Conservation (phyloP, 2,888 invertebrate genomes). For the Drosophila infuscata region DNA sequence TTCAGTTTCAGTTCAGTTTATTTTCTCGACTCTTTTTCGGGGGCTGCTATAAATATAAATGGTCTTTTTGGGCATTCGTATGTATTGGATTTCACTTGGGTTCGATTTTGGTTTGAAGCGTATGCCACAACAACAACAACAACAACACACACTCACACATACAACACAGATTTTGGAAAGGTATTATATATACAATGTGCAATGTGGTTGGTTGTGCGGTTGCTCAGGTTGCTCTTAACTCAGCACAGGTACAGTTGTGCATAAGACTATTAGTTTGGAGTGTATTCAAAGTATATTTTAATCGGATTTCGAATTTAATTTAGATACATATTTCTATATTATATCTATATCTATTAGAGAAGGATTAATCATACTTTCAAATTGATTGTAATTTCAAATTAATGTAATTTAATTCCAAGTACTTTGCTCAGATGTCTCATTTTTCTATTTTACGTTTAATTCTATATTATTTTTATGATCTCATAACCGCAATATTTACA, state of each 20-base stretch:
- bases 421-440: not conserved
- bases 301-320: not conserved
- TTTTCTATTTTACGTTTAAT: not conserved
- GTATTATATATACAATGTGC: slow-evolving; percentile 34
- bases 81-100: slow-evolving; percentile 70
- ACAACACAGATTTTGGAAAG: slow-evolving; percentile 21
- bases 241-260: slow-evolving; percentile 44
- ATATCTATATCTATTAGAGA: not conserved
- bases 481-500: not conserved
- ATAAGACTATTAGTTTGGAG: not conserved
- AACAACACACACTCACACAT: slow-evolving; percentile 2
- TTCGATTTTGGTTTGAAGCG: slow-evolving; percentile 55
- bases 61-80: slow-evolving; percentile 51
- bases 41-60: slow-evolving; percentile 70
- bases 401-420: not conserved
- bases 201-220: slow-evolving; percentile 2
- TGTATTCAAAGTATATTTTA: not conserved
- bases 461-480: not conserved
- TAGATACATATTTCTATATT: not conserved
- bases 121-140: slow-evolving; percentile 2
- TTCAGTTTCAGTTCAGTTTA: slow-evolving; percentile 23
- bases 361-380: not conserved
- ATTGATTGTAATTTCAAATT: not conserved
- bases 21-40: slow-evolving; percentile 48
- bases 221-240: slow-evolving; percentile 1